Base-by-base conservation (phyloP, 2,888 invertebrate genomes). In the Aleiodes testaceus region DNA sequence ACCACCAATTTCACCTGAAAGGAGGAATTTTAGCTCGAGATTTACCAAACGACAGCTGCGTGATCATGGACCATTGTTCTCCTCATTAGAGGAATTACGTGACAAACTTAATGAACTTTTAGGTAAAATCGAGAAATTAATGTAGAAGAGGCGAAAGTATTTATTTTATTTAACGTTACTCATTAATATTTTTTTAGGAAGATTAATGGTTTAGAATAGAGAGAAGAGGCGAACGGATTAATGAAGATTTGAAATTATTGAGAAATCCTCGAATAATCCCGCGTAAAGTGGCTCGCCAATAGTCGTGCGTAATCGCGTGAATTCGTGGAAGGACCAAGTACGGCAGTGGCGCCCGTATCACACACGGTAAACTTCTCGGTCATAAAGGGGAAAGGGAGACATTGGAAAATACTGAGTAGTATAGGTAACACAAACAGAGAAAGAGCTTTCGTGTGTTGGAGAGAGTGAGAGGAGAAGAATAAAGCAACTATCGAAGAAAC, bases 11-110 rank as follows among this genome's bases (percentile, higher is more conserved):
- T 72, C 66, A 47, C 72, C 75, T 47, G 68, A 72, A 71, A 70
- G 72, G 59, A 71, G 74, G 44, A 74, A 69, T 53, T 73, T 72
- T 30, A 75, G 69, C 36, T 63, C 65, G 44, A 66, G 52, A 42
- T 67, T 77, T 30, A 66, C 72, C 47, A 45, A 66, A 42, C 75
- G 74, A 26, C 75, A 77, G 64, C 67, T 77, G 7, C 66, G 75
- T 50, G 75, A 77, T 16, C 75, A 75, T 45, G 81, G 77, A 47
- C 85, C 87, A 45, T 75, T 86, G 61, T 87, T 87, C 73, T 84
- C 84, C 16, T 86, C 87, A 14, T 79, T 87, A 55, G 86, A 86
- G 69, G 85, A 87, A 67, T 77, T 87, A 50, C 86, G 84, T 70
- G 85, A 85, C 77, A 87, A 84, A 76, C 79, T 87, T 59, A 79